Evolutionary conservation across 2,888 invertebrate genomes (phyloP).

Genomic region (Melanostoma mellinum): DNA sequence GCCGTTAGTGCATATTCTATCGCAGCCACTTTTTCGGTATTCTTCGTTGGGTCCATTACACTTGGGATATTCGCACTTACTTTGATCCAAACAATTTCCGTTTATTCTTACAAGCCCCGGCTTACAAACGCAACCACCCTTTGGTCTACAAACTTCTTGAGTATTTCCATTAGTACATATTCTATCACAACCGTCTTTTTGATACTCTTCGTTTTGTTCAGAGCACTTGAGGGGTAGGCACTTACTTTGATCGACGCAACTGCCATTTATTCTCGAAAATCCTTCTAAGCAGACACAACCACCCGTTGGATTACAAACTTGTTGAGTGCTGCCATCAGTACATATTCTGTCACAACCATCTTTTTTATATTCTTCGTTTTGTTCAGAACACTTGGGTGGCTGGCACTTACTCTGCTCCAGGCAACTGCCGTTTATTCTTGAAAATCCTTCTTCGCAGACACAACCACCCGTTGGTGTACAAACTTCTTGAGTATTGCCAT

Average conservation of each 20-base stretch:
- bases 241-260: background rate
- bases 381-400: too few relatives aligned
- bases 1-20: too few relatives aligned
- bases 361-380: too few relatives aligned
- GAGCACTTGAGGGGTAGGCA: background rate
- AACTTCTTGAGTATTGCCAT: too few relatives aligned
- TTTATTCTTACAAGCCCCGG: background rate
- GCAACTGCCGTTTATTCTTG: too few relatives aligned
- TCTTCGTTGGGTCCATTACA: conserved; percentile 3
- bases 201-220: background rate
- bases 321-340: too few relatives aligned
- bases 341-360: too few relatives aligned
- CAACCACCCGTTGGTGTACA: too few relatives aligned
- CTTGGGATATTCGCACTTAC: background rate
- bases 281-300: background rate
- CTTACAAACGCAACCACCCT: background rate
- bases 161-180: background rate
- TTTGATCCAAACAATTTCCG: background rate
- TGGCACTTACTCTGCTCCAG: too few relatives aligned
- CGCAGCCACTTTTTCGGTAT: background rate
- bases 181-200: background rate
- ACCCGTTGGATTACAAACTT: too few relatives aligned
- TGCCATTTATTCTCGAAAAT: background rate
- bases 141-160: background rate
- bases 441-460: too few relatives aligned